phyloP scores from a whole-genome alignment of 2,888 invertebrate species.

The Hydriomena furcata region DNA sequence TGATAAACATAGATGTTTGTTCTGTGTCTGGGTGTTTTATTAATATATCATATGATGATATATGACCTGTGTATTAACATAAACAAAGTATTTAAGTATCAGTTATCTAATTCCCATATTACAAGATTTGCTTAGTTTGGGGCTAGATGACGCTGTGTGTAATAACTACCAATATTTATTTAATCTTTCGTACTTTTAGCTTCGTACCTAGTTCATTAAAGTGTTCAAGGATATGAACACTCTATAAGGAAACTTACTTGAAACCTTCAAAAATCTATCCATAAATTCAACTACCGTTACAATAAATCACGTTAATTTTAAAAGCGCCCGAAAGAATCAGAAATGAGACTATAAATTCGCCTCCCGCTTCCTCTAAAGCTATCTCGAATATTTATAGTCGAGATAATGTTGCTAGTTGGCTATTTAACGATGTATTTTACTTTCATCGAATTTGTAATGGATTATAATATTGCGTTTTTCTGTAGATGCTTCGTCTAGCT shows the following conservation, averaged over 20 bases:
- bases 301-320: constrained; percentile 46
- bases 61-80: too few relatives aligned
- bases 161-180: too few relatives aligned
- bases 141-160: too few relatives aligned
- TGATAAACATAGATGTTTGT: too few relatives aligned
- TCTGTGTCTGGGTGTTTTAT: too few relatives aligned
- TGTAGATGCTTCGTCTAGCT: too few relatives aligned
- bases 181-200: too few relatives aligned
- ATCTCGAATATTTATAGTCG: constrained; percentile 57
- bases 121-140: too few relatives aligned
- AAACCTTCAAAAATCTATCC: constrained; percentile 25
- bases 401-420: constrained; percentile 51
- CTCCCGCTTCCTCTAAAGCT: constrained; percentile 43
- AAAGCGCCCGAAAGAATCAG: constrained; percentile 52
- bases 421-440: constrained; percentile 50
- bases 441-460: constrained; percentile 25
- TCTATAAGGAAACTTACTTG: neutral
- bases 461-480: constrained; percentile 10
- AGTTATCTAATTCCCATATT: too few relatives aligned
- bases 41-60: too few relatives aligned
- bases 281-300: constrained; percentile 31
- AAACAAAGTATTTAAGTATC: too few relatives aligned
- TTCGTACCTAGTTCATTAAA: too few relatives aligned
- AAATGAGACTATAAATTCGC: constrained; percentile 55
- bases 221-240: neutral